Evolutionary conservation across 2,797 vertebrate genomes (phyloP).

Genomic region (Salmo trutta): DNA sequence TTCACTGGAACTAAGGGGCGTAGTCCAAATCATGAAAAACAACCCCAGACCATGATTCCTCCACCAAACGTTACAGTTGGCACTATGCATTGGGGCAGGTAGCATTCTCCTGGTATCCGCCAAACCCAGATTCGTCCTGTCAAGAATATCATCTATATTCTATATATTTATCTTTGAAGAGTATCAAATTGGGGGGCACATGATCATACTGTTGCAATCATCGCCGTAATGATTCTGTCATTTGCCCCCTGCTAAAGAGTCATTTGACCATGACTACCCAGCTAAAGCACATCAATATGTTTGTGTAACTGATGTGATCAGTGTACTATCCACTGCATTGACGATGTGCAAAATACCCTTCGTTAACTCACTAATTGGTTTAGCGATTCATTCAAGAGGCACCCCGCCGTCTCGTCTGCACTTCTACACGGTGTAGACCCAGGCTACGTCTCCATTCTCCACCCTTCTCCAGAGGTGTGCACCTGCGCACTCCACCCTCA

Average conservation of each 20-base stretch:
- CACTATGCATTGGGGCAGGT: too few relatives aligned
- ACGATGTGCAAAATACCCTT: slow-evolving; percentile 34
- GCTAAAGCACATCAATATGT: slow-evolving; percentile 39
- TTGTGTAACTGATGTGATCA: slow-evolving; percentile 33
- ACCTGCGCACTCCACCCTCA: not conserved
- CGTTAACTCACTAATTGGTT: slow-evolving; percentile 45
- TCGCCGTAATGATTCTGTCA: slow-evolving; percentile 12
- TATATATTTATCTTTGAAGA: not conserved
- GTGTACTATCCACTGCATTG: slow-evolving; percentile 25
- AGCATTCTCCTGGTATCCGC: too few relatives aligned
- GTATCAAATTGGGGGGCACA: not conserved
- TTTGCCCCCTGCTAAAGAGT: slow-evolving; percentile 15
- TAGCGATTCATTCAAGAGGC: slow-evolving; percentile 33
- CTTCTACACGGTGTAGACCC: not conserved
- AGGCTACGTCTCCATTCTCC: not conserved
- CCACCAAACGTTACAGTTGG: too few relatives aligned
- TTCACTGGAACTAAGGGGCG: too few relatives aligned
- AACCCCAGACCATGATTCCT: too few relatives aligned
- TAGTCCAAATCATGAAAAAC: too few relatives aligned
- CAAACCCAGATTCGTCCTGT: not conserved
- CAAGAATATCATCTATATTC: not conserved
- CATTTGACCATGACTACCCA: slow-evolving; percentile 9
- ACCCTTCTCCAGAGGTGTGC: not conserved
- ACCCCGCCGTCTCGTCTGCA: not conserved
- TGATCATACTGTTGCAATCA: slow-evolving; percentile 7